Percentiles rank a stretch among this genome's conserved stretches.
Conservation (phyloP, 2,888 invertebrate genomes). For the Xylophagus ater region DNA sequence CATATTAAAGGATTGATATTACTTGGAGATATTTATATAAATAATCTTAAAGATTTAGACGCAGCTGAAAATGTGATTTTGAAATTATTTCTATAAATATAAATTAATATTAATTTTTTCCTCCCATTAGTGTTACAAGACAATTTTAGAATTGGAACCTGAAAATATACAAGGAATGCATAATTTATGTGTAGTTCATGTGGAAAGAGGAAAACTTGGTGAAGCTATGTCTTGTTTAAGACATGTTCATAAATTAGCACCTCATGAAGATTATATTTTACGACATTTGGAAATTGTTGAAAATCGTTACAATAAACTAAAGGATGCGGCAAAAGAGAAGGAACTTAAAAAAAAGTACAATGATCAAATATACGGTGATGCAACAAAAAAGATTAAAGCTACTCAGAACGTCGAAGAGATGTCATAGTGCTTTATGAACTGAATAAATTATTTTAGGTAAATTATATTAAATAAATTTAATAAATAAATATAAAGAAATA, state of each 20-base stretch:
- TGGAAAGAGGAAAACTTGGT: constrained; percentile 79
- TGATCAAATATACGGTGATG: constrained; percentile 29
- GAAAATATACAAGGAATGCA: constrained; percentile 89
- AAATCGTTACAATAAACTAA: constrained; percentile 45
- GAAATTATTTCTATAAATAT: too few relatives aligned
- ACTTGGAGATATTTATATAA: constrained; percentile 91
- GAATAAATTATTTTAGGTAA: constrained; percentile 26
- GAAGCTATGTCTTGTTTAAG: constrained; percentile 76
- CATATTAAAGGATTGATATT: constrained; percentile 90
- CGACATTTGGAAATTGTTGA: constrained; percentile 84
- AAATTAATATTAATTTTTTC: constrained; percentile 1
- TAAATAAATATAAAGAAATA: neutral
- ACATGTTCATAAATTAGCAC: constrained; percentile 69
- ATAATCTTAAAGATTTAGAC: constrained; percentile 85
- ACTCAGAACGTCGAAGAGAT: too few relatives aligned
- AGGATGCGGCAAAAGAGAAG: constrained; percentile 28
- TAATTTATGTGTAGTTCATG: constrained; percentile 91
- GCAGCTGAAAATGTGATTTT: constrained; percentile 88
- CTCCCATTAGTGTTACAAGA: constrained; percentile 66
- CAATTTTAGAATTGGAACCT: constrained; percentile 77
- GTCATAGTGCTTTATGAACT: too few relatives aligned
- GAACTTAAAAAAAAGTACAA: constrained; percentile 31
- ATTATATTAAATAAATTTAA: neutral
- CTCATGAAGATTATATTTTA: constrained; percentile 81
- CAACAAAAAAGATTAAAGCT: constrained; percentile 31